These are phyloP conservation scores for Naja naja DNA, from an alignment of 2,113 vertebrate genomes.

Conservation along the genomic window DNA sequence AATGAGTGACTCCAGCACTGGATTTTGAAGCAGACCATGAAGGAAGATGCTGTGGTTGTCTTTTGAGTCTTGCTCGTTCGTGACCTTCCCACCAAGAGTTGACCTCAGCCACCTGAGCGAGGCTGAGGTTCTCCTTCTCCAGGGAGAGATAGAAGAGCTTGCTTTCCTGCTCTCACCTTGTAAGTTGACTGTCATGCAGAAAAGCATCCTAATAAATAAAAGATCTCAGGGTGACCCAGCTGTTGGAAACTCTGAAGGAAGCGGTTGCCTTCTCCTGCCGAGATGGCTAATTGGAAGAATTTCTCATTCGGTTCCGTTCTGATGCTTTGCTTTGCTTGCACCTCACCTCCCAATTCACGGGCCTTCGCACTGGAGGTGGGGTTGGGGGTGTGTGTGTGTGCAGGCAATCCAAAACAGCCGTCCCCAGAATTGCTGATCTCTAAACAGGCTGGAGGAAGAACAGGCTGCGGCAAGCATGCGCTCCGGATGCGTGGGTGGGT, in stretches of 20 bases:
- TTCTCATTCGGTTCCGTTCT: neutral
- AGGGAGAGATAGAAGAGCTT: neutral
- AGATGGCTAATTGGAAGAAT: conserved; percentile 14
- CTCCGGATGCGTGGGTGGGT: neutral
- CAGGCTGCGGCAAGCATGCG: neutral
- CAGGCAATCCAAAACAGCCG: neutral
- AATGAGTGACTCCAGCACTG: neutral
- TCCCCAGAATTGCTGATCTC: neutral
- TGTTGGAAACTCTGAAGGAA: neutral
- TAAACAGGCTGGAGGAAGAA: neutral
- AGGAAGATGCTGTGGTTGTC: neutral
- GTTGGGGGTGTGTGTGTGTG: too few species aligned
- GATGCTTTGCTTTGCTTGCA: neutral
- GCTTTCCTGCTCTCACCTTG: neutral
- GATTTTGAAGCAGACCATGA: too few species aligned
- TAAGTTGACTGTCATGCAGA: neutral
- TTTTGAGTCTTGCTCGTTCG: neutral
- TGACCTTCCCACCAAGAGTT: neutral
- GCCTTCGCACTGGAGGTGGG: neutral
- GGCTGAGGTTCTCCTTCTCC: too few species aligned
- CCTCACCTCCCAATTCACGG: neutral
- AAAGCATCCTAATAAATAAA: neutral
- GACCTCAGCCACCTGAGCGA: neutral
- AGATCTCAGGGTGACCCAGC: neutral
- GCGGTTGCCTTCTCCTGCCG: neutral